Evolutionary conservation across 2,797 vertebrate species (phyloP).

Genomic region (Tapirus indicus): DNA sequence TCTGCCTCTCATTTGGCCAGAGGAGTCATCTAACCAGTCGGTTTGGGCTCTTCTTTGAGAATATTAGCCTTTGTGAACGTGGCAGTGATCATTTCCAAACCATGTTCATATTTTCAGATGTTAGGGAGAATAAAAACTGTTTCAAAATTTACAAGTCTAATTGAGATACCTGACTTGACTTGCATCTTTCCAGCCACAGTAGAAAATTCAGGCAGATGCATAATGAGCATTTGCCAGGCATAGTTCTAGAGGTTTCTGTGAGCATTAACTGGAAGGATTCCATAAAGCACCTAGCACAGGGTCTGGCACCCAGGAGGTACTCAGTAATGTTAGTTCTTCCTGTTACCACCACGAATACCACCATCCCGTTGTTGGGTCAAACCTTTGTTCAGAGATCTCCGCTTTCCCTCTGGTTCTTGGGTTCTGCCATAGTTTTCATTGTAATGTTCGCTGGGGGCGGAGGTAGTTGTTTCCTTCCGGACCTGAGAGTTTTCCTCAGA

Average conservation of each 20-base stretch:
- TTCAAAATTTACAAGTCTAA: neutral
- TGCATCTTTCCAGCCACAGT: neutral
- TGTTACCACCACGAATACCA: fast-evolving
- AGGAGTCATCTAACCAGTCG: neutral
- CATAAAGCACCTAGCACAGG: fast-evolving
- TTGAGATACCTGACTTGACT: neutral
- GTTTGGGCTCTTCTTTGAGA: neutral
- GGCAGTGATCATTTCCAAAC: neutral
- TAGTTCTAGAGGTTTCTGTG: neutral
- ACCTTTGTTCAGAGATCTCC: too few relatives aligned
- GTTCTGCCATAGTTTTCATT: neutral
- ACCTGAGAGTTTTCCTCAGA: neutral
- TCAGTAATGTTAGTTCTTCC: fast-evolving
- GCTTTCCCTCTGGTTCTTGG: neutral
- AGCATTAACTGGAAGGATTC: neutral
- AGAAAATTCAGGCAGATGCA: neutral
- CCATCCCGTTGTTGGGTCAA: fast-evolving
- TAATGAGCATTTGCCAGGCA: neutral
- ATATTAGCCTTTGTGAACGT: neutral
- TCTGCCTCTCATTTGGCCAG: neutral
- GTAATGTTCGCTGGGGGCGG: fast-evolving
- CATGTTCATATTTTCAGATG: neutral
- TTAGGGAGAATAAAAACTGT: neutral
- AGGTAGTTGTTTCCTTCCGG: neutral
- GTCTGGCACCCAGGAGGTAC: neutral